A percentile compares a stretch with the other conserved stretches of the same genome.
phyloP scores from a whole-genome alignment of 1,140 invertebrate species.

The Apis laboriosa region DNA sequence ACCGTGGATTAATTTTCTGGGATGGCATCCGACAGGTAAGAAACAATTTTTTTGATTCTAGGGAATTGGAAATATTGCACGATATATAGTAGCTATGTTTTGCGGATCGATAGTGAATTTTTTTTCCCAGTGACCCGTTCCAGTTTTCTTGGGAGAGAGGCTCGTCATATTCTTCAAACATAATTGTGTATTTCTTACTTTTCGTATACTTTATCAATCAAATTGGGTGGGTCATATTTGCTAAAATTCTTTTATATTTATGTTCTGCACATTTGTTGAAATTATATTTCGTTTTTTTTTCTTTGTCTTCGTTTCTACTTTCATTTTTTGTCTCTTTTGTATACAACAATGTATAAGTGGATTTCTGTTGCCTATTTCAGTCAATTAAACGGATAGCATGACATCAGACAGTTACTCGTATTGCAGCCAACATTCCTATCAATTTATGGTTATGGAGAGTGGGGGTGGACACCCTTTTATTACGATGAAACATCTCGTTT shows the following conservation, averaged over 20 bases:
- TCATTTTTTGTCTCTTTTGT: not conserved
- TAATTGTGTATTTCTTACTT: not conserved
- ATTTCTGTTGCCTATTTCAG: slow-evolving; percentile 73
- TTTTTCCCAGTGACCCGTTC: slow-evolving; percentile 65
- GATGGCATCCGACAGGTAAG: slow-evolving; percentile 72
- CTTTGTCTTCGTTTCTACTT: not conserved
- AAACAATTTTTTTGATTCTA: slow-evolving; percentile 38
- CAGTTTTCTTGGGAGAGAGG: slow-evolving; percentile 55
- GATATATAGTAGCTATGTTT: slow-evolving; percentile 61
- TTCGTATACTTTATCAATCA: not conserved
- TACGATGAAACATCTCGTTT: slow-evolving; percentile 4
- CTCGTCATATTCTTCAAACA: slow-evolving; percentile 4
- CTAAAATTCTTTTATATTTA: not conserved
- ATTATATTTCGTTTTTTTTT: slow-evolving; percentile 17
- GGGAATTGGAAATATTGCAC: slow-evolving; percentile 50
- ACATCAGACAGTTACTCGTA: slow-evolving; percentile 71
- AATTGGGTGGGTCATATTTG: slow-evolving; percentile 35
- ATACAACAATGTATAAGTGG: slow-evolving; percentile 57
- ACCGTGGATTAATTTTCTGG: slow-evolving; percentile 14
- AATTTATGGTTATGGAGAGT: slow-evolving; percentile 57
- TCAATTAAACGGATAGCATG: slow-evolving; percentile 75
- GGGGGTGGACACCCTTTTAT: slow-evolving; percentile 55
- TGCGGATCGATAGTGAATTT: slow-evolving; percentile 76
- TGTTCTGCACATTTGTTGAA: not conserved
- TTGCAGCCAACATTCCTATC: slow-evolving; percentile 71